Conservation (phyloP, 2,797 vertebrate genomes). For the Myotis myotis region DNA sequence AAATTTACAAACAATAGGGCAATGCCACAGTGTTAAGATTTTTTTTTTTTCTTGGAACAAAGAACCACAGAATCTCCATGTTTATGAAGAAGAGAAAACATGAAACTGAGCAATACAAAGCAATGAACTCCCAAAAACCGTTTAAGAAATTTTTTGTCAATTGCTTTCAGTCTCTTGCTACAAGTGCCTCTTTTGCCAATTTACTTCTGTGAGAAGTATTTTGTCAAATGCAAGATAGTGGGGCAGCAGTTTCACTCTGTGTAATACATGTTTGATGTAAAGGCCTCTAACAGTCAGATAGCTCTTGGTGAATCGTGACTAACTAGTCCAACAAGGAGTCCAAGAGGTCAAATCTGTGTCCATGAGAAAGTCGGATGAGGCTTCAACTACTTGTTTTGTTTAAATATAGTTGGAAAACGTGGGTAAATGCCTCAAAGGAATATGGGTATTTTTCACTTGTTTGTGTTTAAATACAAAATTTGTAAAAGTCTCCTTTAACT, state of each 20-base stretch:
- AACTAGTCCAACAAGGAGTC: not conserved
- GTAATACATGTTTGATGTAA: not conserved
- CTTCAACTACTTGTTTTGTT: not conserved
- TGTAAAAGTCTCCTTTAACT: conserved; percentile 42
- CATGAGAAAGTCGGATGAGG: not conserved
- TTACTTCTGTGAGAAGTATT: not conserved
- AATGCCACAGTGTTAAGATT: conserved; percentile 16
- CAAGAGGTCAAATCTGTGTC: not conserved
- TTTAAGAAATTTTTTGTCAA: not conserved
- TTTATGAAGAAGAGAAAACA: not conserved
- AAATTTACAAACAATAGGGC: conserved; percentile 7
- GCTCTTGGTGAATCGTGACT: not conserved
- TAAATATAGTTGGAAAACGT: conserved; percentile 11
- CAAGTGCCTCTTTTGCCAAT: not conserved
- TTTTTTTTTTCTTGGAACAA: not conserved
- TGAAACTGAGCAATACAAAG: not conserved
- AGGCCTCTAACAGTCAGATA: not conserved
- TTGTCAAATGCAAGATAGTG: not conserved
- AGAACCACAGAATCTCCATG: not conserved
- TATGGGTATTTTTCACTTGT: conserved; percentile 33
- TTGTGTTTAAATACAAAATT: conserved; percentile 64
- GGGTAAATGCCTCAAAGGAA: not conserved
- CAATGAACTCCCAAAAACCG: not conserved
- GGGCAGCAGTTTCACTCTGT: not conserved
- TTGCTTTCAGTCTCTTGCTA: not conserved